Evolutionary conservation across 1,140 invertebrate species (phyloP).

Genomic region (Araneus ventricosus): DNA sequence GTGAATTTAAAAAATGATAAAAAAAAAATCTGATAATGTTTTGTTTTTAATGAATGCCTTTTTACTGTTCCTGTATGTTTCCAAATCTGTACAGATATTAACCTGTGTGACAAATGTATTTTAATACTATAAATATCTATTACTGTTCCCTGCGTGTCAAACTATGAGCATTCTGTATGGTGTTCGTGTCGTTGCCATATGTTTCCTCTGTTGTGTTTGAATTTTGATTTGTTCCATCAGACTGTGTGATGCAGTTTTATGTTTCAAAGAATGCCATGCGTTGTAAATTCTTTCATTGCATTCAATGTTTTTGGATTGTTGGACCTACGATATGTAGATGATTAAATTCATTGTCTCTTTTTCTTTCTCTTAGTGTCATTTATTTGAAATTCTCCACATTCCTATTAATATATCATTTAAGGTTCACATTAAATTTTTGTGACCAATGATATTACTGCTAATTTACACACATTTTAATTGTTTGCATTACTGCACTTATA

Average conservation of each 20-base stretch:
- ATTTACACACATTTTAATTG: too few species aligned
- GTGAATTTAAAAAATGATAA: constrained; percentile 39
- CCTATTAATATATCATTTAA: neutral
- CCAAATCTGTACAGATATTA: constrained; percentile 75
- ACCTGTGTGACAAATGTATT: constrained; percentile 74
- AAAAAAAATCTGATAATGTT: constrained; percentile 60
- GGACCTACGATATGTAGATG: constrained; percentile 69
- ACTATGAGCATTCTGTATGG: constrained; percentile 49
- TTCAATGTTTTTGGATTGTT: constrained; percentile 75
- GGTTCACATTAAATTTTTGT: too few species aligned
- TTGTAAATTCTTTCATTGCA: constrained; percentile 68
- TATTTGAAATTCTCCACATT: neutral
- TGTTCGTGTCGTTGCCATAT: constrained; percentile 56
- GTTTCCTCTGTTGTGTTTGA: constrained; percentile 38
- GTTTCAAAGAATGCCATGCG: constrained; percentile 67
- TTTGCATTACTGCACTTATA: too few species aligned
- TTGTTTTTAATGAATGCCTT: constrained; percentile 74
- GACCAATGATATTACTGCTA: too few species aligned
- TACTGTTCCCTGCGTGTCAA: constrained; percentile 68
- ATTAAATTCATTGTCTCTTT: constrained; percentile 75
- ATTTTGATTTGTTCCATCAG: constrained; percentile 50
- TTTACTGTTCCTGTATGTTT: constrained; percentile 75
- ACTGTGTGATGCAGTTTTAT: constrained; percentile 61
- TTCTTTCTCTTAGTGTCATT: neutral
- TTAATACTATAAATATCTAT: constrained; percentile 75